phyloP scores from a whole-genome alignment of 2,888 invertebrate species.

The Drosophila melanocephala region DNA sequence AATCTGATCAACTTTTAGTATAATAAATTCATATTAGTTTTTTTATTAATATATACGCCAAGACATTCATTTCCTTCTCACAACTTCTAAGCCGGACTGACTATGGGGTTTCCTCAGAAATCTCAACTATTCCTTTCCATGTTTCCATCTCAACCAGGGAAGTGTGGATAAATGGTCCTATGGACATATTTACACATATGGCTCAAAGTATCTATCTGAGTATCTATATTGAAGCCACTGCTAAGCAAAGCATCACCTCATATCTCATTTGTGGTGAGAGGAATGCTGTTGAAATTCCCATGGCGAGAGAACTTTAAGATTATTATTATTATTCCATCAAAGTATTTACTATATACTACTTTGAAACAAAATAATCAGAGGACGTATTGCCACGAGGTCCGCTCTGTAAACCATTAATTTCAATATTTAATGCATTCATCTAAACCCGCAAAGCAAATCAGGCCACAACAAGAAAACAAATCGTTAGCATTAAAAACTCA shows the following conservation, averaged over 20 bases:
- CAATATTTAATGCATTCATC: conserved; percentile 60
- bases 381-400: conserved; percentile 4
- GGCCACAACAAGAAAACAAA: conserved; percentile 59
- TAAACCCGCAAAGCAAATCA: conserved; percentile 46
- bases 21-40: background rate
- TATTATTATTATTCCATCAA: background rate
- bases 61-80: no score
- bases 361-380: background rate
- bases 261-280: background rate
- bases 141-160: background rate
- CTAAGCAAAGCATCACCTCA: no score
- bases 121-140: background rate
- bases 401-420: conserved; percentile 51
- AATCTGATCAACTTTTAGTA: background rate
- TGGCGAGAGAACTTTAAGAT: background rate
- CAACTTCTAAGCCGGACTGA: background rate
- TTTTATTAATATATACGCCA: no score
- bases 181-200: no score
- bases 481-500: conserved; percentile 61
- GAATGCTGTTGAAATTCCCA: background rate
- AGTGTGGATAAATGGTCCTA: background rate
- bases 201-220: background rate
- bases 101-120: background rate
- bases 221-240: background rate
- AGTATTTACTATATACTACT: background rate